These are phyloP conservation scores for Dromaius novaehollandiae DNA, from an alignment of 2,113 vertebrate genomes.

Conservation along the genomic window DNA sequence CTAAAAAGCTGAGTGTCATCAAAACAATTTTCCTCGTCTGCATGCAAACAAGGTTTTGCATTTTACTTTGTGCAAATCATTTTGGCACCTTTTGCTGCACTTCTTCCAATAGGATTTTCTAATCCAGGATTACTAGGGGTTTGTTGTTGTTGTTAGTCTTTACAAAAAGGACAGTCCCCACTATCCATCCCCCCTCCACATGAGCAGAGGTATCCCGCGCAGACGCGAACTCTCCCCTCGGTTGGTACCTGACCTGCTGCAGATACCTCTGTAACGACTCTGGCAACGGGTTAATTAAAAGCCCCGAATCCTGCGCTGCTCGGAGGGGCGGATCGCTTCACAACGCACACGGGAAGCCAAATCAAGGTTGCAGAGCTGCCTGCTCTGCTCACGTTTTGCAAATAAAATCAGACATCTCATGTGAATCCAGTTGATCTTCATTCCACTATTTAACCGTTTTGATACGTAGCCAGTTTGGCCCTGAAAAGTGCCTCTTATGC, in stretches of 20 bases:
- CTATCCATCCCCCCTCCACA: not conserved
- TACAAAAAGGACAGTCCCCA: not conserved
- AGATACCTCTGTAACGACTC: not conserved
- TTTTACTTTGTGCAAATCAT: not conserved
- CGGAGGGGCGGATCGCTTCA: not conserved
- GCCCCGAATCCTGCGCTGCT: fast-evolving
- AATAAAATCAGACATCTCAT: slow-evolving; percentile 3
- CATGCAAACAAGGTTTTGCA: not conserved
- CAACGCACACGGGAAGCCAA: not conserved
- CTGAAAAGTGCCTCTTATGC: not conserved
- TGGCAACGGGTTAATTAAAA: not conserved
- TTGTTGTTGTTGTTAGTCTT: not conserved
- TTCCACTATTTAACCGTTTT: slow-evolving; percentile 30
- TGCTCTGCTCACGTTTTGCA: not conserved
- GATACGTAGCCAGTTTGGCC: slow-evolving; percentile 64
- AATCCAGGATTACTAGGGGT: not conserved
- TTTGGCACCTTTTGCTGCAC: not conserved
- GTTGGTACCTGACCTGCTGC: not conserved
- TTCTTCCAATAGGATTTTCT: not conserved
- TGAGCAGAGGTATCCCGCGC: not conserved
- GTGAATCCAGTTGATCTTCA: slow-evolving; percentile 28
- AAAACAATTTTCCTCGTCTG: not conserved
- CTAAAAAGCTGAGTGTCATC: not conserved
- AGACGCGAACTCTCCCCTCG: not conserved
- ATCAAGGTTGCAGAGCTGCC: not conserved